Evolutionary conservation across 1,140 invertebrate genomes (phyloP).

Genomic region (Ceratina japonica): DNA sequence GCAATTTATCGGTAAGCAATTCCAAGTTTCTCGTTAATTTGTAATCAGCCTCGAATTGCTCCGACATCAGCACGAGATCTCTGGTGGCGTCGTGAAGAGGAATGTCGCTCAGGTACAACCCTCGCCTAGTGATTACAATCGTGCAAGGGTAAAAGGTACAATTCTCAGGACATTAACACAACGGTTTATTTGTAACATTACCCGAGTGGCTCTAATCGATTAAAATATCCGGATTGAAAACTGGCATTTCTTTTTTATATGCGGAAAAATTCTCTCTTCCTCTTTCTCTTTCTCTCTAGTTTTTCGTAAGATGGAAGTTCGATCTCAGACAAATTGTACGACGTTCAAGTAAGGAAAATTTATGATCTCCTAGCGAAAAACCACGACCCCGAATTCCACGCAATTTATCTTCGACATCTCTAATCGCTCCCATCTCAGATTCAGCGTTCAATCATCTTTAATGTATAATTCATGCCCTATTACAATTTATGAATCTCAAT

Average conservation of each 20-base stretch:
- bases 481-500: neutral
- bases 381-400: neutral
- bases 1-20: conserved; percentile 96
- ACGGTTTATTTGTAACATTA: neutral
- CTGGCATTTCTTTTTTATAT: too few species aligned
- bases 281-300: too few species aligned
- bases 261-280: too few species aligned
- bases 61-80: conserved; percentile 97
- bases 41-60: conserved; percentile 98
- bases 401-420: neutral
- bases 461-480: conserved; percentile 10
- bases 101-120: conserved; percentile 96
- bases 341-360: neutral
- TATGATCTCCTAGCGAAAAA: neutral
- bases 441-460: conserved; percentile 17
- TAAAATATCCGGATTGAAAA: too few species aligned
- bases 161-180: neutral
- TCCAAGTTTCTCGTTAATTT: conserved; percentile 97
- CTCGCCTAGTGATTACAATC: conserved; percentile 82
- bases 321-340: neutral
- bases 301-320: too few species aligned
- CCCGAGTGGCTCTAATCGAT: too few species aligned
- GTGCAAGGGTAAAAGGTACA: neutral
- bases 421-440: conserved; percentile 14
- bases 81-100: conserved; percentile 97